Evolutionary conservation across 2,888 invertebrate genomes (phyloP).

Genomic region (Drosophila quinaria): DNA sequence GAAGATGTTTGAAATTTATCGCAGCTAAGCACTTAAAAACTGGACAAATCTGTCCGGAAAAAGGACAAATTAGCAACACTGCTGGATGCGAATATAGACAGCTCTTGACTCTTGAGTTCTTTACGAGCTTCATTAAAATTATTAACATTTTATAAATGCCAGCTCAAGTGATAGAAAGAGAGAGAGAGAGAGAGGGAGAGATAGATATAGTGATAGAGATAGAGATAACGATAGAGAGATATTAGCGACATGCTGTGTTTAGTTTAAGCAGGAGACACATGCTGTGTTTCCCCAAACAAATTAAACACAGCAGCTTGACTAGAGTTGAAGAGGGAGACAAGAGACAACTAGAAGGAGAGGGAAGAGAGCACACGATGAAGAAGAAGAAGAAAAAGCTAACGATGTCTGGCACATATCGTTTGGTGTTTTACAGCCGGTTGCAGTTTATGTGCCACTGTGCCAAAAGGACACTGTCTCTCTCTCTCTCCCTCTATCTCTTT

Average conservation of each 20-base stretch:
- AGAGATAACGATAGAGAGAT: constrained; percentile 19
- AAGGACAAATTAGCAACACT: too few relatives aligned
- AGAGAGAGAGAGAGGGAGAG: not conserved
- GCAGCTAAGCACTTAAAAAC: too few relatives aligned
- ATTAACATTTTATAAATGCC: constrained; percentile 33
- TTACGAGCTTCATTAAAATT: constrained; percentile 46
- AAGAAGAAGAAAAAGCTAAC: not conserved
- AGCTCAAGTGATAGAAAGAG: not conserved
- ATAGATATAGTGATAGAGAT: not conserved
- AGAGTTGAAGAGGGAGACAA: constrained; percentile 5
- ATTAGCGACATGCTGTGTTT: constrained; percentile 60
- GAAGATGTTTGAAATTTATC: too few relatives aligned
- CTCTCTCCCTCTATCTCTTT: constrained; percentile 17
- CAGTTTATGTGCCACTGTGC: constrained; percentile 68
- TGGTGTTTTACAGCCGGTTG: constrained; percentile 54
- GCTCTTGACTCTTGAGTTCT: not conserved
- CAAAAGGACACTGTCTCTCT: constrained; percentile 51
- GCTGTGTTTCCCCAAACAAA: constrained; percentile 61
- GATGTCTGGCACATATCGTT: not conserved
- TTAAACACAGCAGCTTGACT: constrained; percentile 49
- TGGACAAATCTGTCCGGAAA: too few relatives aligned
- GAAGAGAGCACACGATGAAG: not conserved
- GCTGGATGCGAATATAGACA: not conserved
- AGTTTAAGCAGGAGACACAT: constrained; percentile 50
- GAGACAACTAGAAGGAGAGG: too few relatives aligned